phyloP scores from a whole-genome alignment of 2,888 invertebrate species.

The Pycnomerus fuliginosus region DNA sequence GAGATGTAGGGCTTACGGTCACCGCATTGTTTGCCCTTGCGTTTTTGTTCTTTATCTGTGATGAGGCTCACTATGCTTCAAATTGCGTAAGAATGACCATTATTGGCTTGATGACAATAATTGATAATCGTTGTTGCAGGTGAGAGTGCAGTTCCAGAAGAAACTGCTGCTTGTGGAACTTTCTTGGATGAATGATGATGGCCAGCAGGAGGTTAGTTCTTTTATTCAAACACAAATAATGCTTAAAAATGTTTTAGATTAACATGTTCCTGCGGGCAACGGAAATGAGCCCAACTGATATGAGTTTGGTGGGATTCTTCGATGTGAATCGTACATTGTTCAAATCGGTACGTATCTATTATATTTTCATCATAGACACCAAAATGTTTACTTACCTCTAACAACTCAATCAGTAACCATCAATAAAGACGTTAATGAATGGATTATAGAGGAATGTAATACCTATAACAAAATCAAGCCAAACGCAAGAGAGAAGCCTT shows the following conservation, averaged over 20 bases:
- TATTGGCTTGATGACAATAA: neutral
- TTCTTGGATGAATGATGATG: constrained; percentile 75
- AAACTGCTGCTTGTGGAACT: constrained; percentile 70
- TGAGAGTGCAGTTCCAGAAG: constrained; percentile 71
- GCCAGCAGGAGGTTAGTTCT: constrained; percentile 62
- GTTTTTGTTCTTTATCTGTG: constrained; percentile 70
- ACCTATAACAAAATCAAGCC: too few relatives aligned
- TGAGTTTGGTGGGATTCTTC: constrained; percentile 72
- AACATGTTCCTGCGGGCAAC: constrained; percentile 75
- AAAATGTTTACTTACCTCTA: too few relatives aligned
- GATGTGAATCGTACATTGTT: constrained; percentile 71
- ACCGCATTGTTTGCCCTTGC: constrained; percentile 67
- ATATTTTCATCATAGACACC: neutral
- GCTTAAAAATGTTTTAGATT: constrained; percentile 49
- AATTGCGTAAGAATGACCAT: constrained; percentile 59
- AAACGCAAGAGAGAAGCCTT: too few relatives aligned
- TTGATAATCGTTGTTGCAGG: constrained; percentile 48
- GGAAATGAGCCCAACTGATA: constrained; percentile 74
- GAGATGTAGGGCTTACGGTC: constrained; percentile 68
- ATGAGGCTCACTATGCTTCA: constrained; percentile 73
- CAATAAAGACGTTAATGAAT: too few relatives aligned
- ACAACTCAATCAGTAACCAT: too few relatives aligned
- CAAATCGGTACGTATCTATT: constrained; percentile 61
- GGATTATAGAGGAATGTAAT: too few relatives aligned
- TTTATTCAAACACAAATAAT: neutral